Evolutionary conservation across 2,113 vertebrate genomes (phyloP), one percentile per base, ranked within the genome.

Genomic region (Dromiciops gliroides): DNA sequence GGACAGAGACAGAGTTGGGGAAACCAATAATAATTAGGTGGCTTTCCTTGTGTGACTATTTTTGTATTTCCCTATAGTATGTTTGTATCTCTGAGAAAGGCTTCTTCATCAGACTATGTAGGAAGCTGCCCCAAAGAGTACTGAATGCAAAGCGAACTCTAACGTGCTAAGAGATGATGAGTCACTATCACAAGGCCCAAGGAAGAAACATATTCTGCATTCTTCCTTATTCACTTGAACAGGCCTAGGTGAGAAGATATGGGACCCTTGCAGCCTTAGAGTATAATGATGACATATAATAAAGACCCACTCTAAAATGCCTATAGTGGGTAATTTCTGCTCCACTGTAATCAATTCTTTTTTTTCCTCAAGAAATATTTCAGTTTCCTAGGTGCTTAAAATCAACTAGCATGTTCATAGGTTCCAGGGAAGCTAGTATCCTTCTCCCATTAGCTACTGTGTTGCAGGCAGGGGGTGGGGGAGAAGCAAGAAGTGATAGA

Each of bases 381-480:
- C 94, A 53, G 48, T 14, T 50, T 89, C 67, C 67, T 23, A 0
- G 0, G 1, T 37, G 25, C 28, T 53, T 28, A 75, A 94, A 92
- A 90, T 50, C 31, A 48, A 26, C 3, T 1, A 31, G 49, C 50
- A 25, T 37, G 8, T 48, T 4, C 37, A 88, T 48, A 47, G 0
- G 4, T 1, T 7, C 25, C 91, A 60, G 50, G 10, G 28, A 0
- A 0, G 26, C 26, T 90, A 19, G 28, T 28, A 37, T 67, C 25
- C 88, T 47, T 12, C 1, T 53, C 37, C n/a, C 25, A 2, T 47
- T 28, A 23, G 83, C 90, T 89, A 16, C 2, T 8, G 28, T 47
- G 28, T 0, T 0, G 23, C n/a, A n/a, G n/a, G n/a, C n/a, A n/a
- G n/a, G n/a, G 8, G 3, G 26, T 60, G 31, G 0, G 4, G 31